phyloP scores from a whole-genome alignment of 2,797 vertebrate genomes.

The Dromococcyx pavoninus region DNA sequence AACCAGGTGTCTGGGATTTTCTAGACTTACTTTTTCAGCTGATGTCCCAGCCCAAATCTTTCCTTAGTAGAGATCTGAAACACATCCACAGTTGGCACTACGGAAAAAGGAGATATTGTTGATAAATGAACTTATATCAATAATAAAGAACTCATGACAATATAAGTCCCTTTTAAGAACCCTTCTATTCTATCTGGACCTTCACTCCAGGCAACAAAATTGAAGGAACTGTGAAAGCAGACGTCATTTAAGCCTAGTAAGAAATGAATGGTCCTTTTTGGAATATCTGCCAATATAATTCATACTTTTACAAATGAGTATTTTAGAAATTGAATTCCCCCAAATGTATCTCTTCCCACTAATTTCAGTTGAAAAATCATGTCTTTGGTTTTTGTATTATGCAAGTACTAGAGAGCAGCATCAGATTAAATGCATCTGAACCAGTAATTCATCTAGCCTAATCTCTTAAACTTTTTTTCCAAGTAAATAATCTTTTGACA shows the following conservation, averaged over 20 bases:
- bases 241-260: not conserved
- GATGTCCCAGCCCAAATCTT: slow-evolving; percentile 89
- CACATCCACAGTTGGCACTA: slow-evolving; percentile 90
- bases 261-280: not conserved
- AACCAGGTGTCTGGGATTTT: not conserved
- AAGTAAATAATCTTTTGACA: not conserved
- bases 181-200: not conserved
- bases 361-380: not conserved
- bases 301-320: not conserved
- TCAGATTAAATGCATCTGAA: not conserved
- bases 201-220: not conserved
- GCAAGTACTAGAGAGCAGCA: not conserved
- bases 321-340: not conserved
- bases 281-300: not conserved
- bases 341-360: not conserved
- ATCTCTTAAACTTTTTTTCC: not conserved
- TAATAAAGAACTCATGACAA: not conserved
- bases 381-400: not conserved
- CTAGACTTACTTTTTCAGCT: slow-evolving; percentile 87
- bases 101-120: slow-evolving; percentile 5
- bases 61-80: slow-evolving; percentile 91
- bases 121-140: not conserved
- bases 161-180: not conserved
- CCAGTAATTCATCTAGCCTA: not conserved
- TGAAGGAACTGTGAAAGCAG: not conserved